Base-by-base conservation (phyloP, 2,113 vertebrate genomes). In the Tonatia bakeri region DNA sequence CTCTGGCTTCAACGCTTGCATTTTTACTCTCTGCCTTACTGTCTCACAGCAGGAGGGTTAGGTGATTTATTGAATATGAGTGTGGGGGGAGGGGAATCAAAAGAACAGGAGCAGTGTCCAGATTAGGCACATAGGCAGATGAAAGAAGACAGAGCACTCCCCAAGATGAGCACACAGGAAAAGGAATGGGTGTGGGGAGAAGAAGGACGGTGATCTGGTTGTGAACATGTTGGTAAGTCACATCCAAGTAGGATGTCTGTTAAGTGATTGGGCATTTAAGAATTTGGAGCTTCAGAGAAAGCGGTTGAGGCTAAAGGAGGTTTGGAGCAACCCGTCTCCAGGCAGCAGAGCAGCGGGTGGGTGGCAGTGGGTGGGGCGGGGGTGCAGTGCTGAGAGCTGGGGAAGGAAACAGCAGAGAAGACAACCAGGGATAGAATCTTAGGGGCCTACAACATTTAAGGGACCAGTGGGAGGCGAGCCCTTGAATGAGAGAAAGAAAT, bases 311-410 rank as follows among this genome's bases (percentile, higher is more conserved):
- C 88, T 87, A 77, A 94, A 83, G 88, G 79, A 70, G 91, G 82
- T 43, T 45, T 26, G 52, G n/a, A 87, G 40, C 77, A 82, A 31
- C 50, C 69, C 22, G 70, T 94, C 83, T 87, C 97, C 59, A 96
- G 70, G 94, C 92, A 96, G 95, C 90, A 92, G 90, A 43, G 59
- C 69, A 56, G 79, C 14, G 28, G 45, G 90, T 94, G 92, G 93
- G 90, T 84, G 64, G 88, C 16, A 69, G 67, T 38, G 69, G n/a
- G 59, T 3, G 19, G 75, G 77, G 36, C 72, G 65, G 64, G 73
- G 52, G 11, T 47, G 36, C 38, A 33, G 33, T 15, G 40, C 50
- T 54, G 43, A 92, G 80, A 45, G 90, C 26, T 22, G 14, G 33
- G 38, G 54, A 91, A 77, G 81, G 38, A 87, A 56, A 59, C 2